phyloP scores from a whole-genome alignment of 92 coral and sea anemone species.

The Epizoanthus fatuus region DNA sequence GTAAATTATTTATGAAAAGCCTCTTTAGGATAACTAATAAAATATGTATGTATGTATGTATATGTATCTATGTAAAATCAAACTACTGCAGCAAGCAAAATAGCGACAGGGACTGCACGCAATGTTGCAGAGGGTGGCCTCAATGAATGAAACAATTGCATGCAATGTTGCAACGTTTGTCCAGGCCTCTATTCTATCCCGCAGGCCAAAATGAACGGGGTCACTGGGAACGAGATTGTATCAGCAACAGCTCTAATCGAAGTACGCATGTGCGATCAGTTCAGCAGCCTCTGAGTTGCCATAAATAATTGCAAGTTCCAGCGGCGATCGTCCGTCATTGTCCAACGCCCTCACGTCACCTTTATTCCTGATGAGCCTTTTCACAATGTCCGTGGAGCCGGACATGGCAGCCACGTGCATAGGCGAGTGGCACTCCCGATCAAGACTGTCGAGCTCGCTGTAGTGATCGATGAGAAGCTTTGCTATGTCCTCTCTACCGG shows the following conservation, averaged over 20 bases:
- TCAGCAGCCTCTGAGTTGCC: constrained; percentile 24
- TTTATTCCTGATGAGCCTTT: constrained; percentile 62
- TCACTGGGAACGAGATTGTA: no score
- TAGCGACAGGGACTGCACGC: no score
- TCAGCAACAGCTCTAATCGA: background rate
- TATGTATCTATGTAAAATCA: no score
- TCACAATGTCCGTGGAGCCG: constrained; percentile 63
- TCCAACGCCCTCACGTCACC: constrained; percentile 70
- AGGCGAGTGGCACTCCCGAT: constrained; percentile 51
- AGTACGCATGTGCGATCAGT: constrained; percentile 20
- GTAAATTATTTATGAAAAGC: no score
- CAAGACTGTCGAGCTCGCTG: constrained; percentile 55
- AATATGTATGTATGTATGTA: no score
- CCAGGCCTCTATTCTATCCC: no score
- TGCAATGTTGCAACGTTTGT: no score
- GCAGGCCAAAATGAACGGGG: no score
- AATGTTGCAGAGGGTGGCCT: no score
- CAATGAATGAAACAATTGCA: no score
- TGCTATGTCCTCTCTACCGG: constrained; percentile 86
- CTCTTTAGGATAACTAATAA: no score
- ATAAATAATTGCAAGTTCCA: constrained; percentile 64
- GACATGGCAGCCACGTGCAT: constrained; percentile 78
- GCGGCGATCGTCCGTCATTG: constrained; percentile 61
- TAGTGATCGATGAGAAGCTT: constrained; percentile 73
- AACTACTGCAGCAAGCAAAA: no score